Evolutionary conservation across 2,113 vertebrate genomes (phyloP).

Genomic region (Eulemur macaco): DNA sequence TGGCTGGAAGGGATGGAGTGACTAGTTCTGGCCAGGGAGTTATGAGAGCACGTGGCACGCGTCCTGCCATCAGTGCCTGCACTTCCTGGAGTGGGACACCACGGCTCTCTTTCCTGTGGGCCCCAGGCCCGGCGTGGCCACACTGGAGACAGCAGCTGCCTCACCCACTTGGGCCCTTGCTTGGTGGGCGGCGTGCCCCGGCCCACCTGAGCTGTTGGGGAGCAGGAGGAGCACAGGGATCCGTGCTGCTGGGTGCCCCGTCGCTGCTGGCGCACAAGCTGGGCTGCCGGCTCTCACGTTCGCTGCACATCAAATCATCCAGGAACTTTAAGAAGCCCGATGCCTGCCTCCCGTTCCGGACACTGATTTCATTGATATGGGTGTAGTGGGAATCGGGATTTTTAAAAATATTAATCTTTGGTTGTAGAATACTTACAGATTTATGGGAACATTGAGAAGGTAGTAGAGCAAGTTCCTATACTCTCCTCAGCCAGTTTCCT

Average conservation of each 20-base stretch:
- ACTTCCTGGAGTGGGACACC: neutral
- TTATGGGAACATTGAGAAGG: neutral
- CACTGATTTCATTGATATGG: neutral
- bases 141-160: neutral
- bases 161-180: neutral
- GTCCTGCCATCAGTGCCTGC: neutral
- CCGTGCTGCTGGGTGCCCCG: no score
- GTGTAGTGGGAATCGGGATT: no score
- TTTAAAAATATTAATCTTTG: neutral
- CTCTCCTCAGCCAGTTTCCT: no score
- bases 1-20: neutral
- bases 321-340: neutral
- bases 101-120: neutral
- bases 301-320: neutral
- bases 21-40: neutral
- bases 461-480: no score
- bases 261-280: no score
- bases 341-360: neutral
- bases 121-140: neutral
- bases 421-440: neutral
- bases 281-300: neutral
- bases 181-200: neutral
- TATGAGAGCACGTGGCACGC: neutral
- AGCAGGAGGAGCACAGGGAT: neutral
- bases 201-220: neutral